phyloP scores from a whole-genome alignment of 1,140 invertebrate genomes.

The Aphaenogaster rudis region DNA sequence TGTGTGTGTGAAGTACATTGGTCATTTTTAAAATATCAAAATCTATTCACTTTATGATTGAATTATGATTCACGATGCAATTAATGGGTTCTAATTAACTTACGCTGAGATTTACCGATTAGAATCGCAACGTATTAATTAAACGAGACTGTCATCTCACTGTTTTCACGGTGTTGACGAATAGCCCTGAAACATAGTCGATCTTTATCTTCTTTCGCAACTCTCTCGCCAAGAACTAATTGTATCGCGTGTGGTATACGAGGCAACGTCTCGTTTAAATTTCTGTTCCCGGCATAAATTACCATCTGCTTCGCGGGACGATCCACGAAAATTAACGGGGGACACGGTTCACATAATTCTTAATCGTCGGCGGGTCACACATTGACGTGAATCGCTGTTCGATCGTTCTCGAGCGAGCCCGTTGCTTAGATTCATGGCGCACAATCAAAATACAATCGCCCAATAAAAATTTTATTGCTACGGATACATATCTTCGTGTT shows the following conservation, averaged over 20 bases:
- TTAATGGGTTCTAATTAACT: conserved; percentile 9
- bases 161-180: conserved; percentile 18
- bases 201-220: conserved; percentile 19
- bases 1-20: background rate
- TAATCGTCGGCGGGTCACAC: conserved; percentile 47
- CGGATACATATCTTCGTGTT: conserved; percentile 6
- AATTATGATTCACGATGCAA: background rate
- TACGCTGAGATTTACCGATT: conserved; percentile 7
- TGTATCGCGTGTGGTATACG: conserved; percentile 47
- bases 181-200: conserved; percentile 36
- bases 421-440: conserved; percentile 25
- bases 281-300: conserved; percentile 62
- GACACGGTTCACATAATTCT: conserved; percentile 63
- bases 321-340: conserved; percentile 46
- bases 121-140: conserved; percentile 32
- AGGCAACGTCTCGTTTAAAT: conserved; percentile 52
- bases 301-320: conserved; percentile 54
- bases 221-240: conserved; percentile 49
- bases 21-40: background rate
- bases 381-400: conserved; percentile 35
- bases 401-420: conserved; percentile 14
- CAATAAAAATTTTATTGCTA: conserved; percentile 44
- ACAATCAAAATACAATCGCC: conserved; percentile 38
- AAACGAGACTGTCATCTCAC: background rate
- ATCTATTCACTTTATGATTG: background rate